Base-by-base conservation (phyloP, 2,888 invertebrate genomes). In the Hemistola chrysoprasaria region DNA sequence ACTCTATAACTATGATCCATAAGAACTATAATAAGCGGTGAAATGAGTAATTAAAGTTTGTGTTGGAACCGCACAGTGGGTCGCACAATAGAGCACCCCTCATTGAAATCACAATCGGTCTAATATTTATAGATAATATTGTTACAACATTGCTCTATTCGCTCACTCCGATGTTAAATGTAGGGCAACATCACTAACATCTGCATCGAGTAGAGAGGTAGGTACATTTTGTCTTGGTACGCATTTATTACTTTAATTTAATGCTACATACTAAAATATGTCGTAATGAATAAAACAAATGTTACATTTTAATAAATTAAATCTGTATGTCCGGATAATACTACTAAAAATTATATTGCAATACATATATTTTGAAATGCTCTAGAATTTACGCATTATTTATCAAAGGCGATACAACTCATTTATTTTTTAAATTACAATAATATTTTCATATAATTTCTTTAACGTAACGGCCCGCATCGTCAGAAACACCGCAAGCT, bases 51-150 rank as follows among this genome's bases (percentile, higher is more conserved):
- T 11, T 6, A 5, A 7, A 35, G 47, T 26, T 35, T 53, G 56
- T 26, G 57, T 52, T 0, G 6, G 20, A 60, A 63, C 65, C 62
- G 54, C 67, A 69, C 65, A 65, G 59, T 62, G 69, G 58, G 60
- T 52, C 50, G 65, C 57, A 78, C 74, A 79, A 80, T 62, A 59
- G 65, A 29, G 45, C 50, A 38, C 62, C 71, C 76, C 73, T 72
- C 62, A 62, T 62, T 62, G 53, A 53, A 57, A 68, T 61, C 62
- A 77, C 76, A 76, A 78, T 78, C 71, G 67, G 62, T 70, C 77
- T 78, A 82, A 80, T 82, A 76, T 81, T 80, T 78, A 78, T 80
- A 80, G 77, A 83, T 82, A 83, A 82, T 81, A 82, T 81, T 82
- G 78, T 81, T 76, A 75, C 73, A 76, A 70, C 64, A 58, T 54